phyloP scores from a whole-genome alignment of 2,797 vertebrate genomes.

The Loriculus beryllinus region DNA sequence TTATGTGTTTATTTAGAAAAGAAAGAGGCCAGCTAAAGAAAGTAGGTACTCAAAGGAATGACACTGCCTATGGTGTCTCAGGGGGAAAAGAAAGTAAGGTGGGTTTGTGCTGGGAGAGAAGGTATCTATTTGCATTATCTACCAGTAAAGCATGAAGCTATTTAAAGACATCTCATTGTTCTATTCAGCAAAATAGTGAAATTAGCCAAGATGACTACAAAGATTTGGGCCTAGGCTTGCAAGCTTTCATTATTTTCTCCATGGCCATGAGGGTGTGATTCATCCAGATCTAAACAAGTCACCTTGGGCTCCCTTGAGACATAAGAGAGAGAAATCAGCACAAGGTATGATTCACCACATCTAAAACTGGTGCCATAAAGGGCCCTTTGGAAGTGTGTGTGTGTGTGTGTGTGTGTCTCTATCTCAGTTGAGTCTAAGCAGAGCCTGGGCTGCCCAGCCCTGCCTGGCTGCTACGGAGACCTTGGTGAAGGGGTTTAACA shows the following conservation, averaged over 20 bases:
- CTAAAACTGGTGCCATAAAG: background rate
- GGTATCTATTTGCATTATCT: background rate
- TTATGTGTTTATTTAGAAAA: background rate
- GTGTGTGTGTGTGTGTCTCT: too few relatives aligned
- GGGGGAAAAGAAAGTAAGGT: background rate
- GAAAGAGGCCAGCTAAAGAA: background rate
- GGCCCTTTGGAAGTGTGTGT: background rate
- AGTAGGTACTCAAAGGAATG: background rate
- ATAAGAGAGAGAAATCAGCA: background rate
- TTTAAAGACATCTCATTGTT: background rate
- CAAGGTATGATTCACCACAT: constrained; percentile 10
- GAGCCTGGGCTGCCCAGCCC: background rate
- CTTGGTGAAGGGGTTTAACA: background rate
- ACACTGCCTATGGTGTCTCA: background rate
- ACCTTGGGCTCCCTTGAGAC: constrained; percentile 22
- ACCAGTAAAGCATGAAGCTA: background rate
- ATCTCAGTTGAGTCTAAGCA: background rate
- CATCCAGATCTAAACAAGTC: constrained; percentile 34
- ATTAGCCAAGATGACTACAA: constrained; percentile 5
- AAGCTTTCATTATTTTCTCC: constrained; percentile 12
- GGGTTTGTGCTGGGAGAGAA: background rate
- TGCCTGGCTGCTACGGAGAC: background rate
- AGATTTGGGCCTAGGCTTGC: constrained; percentile 7
- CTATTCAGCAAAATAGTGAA: background rate
- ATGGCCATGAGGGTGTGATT: constrained; percentile 28